Base-by-base conservation (phyloP, 2,113 vertebrate species). In the Patagioenas fasciata region DNA sequence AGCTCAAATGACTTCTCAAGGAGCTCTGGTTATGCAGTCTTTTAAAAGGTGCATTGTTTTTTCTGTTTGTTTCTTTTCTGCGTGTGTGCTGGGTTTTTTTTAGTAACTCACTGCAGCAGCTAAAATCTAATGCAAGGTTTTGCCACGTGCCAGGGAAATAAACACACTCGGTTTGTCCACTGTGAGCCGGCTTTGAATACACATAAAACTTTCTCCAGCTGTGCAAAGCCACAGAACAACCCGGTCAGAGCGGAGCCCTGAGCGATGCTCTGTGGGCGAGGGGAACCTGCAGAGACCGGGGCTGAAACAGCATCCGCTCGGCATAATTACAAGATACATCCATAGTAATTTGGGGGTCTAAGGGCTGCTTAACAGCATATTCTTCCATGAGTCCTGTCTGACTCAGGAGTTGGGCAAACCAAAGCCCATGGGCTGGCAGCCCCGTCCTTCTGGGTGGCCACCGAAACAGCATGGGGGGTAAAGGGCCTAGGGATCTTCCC, bases 1-100 rank as follows among this genome's bases (percentile, higher is more conserved):
- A 94, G 88, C 89, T 96, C 93, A 78, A 75, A 95, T 93, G 95
- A 96, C 93, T 93, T 94, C 94, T 91, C 94, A 92, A 90, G 92
- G 95, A 96, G 91, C 88, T 95, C 91, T 82, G 92, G 61, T 96
- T 97, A 96, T 72, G 92, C 88, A 96, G 82, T 78, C 89, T 80
- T 93, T 80, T 80, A 84, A 80, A 92, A 97, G 89, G 91, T 85
- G 70, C 73, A 29, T 69, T 93, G 72, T 80, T 96, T 82, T 85
- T 81, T 66, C 74, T 70, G 2, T 92, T 88, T 94, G 83, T 95
- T 94, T 89, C 73, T 48, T 80, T 85, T 44, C 13, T 64, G 17
- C 36, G 17, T 83, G 38, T 17, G 18, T 13, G 15, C 58, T 44
- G 57, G n/a, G 14, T 10, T 10, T 88, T 81, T 91, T 95, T 95